Base-by-base conservation (phyloP, 2,797 vertebrate species). In the Acestrorhynchus altus region DNA sequence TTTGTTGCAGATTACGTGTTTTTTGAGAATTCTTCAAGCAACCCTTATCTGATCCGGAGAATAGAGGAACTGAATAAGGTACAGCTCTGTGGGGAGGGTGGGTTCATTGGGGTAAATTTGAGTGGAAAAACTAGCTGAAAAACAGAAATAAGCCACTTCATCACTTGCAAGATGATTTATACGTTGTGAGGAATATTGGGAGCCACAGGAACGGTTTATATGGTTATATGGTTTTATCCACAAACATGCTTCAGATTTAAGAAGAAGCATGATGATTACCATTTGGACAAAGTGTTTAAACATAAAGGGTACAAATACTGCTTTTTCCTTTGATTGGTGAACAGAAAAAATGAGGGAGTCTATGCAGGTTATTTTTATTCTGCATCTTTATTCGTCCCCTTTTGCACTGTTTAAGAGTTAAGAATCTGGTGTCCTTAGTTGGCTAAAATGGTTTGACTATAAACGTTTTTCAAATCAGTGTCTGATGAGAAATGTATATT, bases 31-130 rank as follows among this genome's bases (percentile, higher is more conserved):
- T 98, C 97, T 74, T 98, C 97, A 86, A 98, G 97, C 93, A 98
- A 98, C 90, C 97, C 97, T 0, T 98, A 98, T 91, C 94, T 98
- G 80, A 98, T 98, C 90, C 94, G 97, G 81, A 95, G 97, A 89
- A 98, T 98, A 95, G 97, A 98, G 91, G 97, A 98, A 86, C 96
- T 98, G 81, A 98, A 98, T 90, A 98, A 98, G 96, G 97, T 98
- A 96, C 20, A 46, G 66, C 80, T 12, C 22, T 39, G 6, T 13
- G 47, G 69, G 68, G 63, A 71, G 71, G 75, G 42, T 39, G n/a
- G n/a, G 18, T 44, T 28, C 65, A 47, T 40, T 6, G 31, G 28
- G 26, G 13, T 22, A n/a, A 13, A n/a, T n/a, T n/a, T n/a, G n/a
- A 60, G 39, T 42, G 46, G 39, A 15, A 10, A 74, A 64, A 26